Base-by-base conservation (phyloP, 2,797 vertebrate species). In the Clarias laeviceps region DNA sequence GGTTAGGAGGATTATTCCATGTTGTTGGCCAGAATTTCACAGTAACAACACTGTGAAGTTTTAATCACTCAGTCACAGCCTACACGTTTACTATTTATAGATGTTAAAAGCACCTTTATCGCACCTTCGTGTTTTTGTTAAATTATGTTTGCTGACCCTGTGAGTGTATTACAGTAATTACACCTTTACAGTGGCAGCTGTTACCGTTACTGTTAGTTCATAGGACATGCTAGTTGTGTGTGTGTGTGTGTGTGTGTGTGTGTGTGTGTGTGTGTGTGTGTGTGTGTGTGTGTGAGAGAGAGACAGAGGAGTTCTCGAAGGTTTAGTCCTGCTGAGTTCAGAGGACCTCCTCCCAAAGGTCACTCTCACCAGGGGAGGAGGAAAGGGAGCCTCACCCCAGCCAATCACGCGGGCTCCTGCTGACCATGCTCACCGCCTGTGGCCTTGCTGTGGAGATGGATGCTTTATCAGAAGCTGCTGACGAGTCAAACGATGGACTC, bases 281-380 rank as follows among this genome's bases (percentile, higher is more conserved):
- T 40, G 32, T 69, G 66, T 69, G 66, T 20, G 66, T 17, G 65
- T 9, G 34, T 1, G 29, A 74, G 56, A 57, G 34, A 56, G 45
- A 77, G 14, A 20, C 18, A 80, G 62, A 82, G 83, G 80, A 65
- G 70, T 74, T 85, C 83, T 76, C 85, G 87, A 89, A 89, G 86
- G 78, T 80, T 85, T 37, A 72, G 66, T 78, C 90, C 88, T 88
- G 88, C 90, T 88, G 87, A 88, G 90, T 89, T 90, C 88, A 89
- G 88, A 88, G 78, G 86, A 89, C 87, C 84, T 86, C 82, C 77
- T 88, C 83, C 87, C 68, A 90, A 90, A 90, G 87, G 90, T 90
- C 90, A 90, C 37, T n/a, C 85, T 87, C 87, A 84, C 78, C 79
- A 50, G 90, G 90, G 86, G 84, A 84, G 85, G 86, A 77, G 78